Percentiles rank a stretch among this genome's conserved stretches.
Conservation (phyloP, 2,888 invertebrate genomes). For the Anthoptus insignis region DNA sequence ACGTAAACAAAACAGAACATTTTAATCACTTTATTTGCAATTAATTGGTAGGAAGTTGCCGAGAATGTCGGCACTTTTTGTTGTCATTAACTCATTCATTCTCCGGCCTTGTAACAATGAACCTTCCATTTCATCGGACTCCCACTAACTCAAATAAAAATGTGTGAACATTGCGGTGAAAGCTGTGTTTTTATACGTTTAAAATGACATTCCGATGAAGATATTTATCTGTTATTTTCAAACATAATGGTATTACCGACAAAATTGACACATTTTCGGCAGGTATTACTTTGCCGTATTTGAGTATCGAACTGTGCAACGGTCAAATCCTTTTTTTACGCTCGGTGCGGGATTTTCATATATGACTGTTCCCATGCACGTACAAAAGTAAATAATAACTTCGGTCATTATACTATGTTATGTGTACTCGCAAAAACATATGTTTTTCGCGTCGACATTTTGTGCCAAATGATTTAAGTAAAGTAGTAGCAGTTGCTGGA, state of each 20-base stretch:
- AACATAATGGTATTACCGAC: too few relatives aligned
- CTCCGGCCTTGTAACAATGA: conserved; percentile 43
- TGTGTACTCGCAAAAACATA: too few relatives aligned
- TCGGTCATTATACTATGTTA: too few relatives aligned
- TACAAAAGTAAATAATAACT: too few relatives aligned
- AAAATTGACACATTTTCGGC: too few relatives aligned
- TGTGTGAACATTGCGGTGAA: conserved; percentile 64
- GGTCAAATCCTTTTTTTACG: too few relatives aligned
- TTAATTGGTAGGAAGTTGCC: conserved; percentile 5
- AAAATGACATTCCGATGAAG: conserved; percentile 38
- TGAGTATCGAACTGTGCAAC: too few relatives aligned
- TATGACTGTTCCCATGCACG: too few relatives aligned
- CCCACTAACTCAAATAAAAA: conserved; percentile 56
- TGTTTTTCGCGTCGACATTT: too few relatives aligned
- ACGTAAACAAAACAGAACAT: neutral
- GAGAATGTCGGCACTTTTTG: neutral
- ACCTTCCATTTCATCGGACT: conserved; percentile 30
- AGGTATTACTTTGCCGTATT: too few relatives aligned
- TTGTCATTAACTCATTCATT: conserved; percentile 35
- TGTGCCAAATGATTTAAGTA: conserved; percentile 30
- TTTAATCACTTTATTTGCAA: neutral
- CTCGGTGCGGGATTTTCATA: too few relatives aligned
- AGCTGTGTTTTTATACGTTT: conserved; percentile 37
- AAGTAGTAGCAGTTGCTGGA: conserved; percentile 33
- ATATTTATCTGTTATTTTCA: too few relatives aligned